Conservation (phyloP, 1,140 invertebrate species). For the Drosophila sproati region DNA sequence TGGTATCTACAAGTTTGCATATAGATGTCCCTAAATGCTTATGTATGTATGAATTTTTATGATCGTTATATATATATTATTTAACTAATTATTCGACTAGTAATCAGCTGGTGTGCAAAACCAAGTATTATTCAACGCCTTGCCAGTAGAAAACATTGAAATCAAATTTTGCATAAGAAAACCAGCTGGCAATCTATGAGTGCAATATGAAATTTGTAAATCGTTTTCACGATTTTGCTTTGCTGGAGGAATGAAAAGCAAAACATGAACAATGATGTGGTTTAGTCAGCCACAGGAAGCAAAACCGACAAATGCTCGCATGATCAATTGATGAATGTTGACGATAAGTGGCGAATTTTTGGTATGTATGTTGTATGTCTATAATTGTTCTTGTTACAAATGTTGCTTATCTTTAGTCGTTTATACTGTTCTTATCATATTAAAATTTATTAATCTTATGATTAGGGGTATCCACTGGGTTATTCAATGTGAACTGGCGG, state of each 20-base stretch:
- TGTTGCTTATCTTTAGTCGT: slow-evolving; percentile 1
- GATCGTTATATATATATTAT: background rate
- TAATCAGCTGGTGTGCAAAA: slow-evolving; percentile 36
- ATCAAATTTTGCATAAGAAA: too few species aligned
- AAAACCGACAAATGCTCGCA: background rate
- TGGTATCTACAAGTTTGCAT: slow-evolving; percentile 15
- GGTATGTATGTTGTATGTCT: slow-evolving; percentile 9
- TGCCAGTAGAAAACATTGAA: background rate
- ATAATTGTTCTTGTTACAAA: slow-evolving; percentile 47
- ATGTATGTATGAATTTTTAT: background rate
- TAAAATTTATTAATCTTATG: slow-evolving; percentile 22
- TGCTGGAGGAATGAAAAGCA: too few species aligned
- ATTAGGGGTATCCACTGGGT: slow-evolving; percentile 29
- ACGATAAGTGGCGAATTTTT: slow-evolving; percentile 5
- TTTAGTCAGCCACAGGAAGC: background rate
- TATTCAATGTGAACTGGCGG: slow-evolving; percentile 67
- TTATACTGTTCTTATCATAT: slow-evolving; percentile 25
- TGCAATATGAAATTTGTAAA: too few species aligned
- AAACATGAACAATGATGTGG: too few species aligned
- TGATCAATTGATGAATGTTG: background rate
- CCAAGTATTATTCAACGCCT: slow-evolving; percentile 15
- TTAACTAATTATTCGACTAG: slow-evolving; percentile 30
- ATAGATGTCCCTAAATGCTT: background rate
- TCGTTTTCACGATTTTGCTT: too few species aligned
- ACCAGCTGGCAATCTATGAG: too few species aligned